phyloP scores from a whole-genome alignment of 2,888 invertebrate genomes.

The Caenorhabditis japonica region DNA sequence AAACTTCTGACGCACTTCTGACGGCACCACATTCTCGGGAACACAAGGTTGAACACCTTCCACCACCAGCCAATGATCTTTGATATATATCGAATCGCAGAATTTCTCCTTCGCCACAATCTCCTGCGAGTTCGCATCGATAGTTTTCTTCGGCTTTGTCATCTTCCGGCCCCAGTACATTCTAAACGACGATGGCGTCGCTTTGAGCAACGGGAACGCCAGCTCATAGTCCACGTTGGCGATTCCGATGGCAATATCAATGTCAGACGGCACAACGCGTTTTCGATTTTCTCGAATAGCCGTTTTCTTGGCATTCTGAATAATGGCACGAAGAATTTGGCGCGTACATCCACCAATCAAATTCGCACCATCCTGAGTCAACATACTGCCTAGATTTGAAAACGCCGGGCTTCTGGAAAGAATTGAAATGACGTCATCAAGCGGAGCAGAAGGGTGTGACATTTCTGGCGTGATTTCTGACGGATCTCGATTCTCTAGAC shows the following conservation, averaged over 20 bases:
- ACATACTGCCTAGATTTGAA: background rate
- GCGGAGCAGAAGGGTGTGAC: background rate
- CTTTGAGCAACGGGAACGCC: conserved; percentile 26
- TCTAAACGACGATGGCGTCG: conserved; percentile 25
- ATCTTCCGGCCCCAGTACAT: conserved; percentile 48
- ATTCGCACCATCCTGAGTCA: conserved; percentile 17
- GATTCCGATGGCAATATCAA: conserved; percentile 22
- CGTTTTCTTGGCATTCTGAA: conserved; percentile 23
- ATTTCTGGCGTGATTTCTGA: background rate
- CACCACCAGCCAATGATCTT: conserved; percentile 48
- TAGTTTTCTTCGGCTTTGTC: conserved; percentile 9
- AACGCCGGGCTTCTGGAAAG: conserved; percentile 8
- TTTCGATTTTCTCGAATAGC: conserved; percentile 27
- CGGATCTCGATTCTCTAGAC: conserved; percentile 1
- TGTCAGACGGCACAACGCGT: conserved; percentile 33
- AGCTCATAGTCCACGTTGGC: conserved; percentile 18
- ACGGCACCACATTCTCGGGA: conserved; percentile 41
- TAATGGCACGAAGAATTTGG: conserved; percentile 24
- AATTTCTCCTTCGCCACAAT: conserved; percentile 22
- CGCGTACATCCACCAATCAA: conserved; percentile 28
- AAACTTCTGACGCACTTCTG: conserved; percentile 26
- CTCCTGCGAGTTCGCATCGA: conserved; percentile 26
- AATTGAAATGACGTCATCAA: conserved; percentile 9
- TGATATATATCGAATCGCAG: conserved; percentile 34
- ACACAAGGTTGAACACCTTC: conserved; percentile 50